Evolutionary conservation across 1,140 invertebrate genomes (phyloP).

Genomic region (Drosophila trapezifrons): DNA sequence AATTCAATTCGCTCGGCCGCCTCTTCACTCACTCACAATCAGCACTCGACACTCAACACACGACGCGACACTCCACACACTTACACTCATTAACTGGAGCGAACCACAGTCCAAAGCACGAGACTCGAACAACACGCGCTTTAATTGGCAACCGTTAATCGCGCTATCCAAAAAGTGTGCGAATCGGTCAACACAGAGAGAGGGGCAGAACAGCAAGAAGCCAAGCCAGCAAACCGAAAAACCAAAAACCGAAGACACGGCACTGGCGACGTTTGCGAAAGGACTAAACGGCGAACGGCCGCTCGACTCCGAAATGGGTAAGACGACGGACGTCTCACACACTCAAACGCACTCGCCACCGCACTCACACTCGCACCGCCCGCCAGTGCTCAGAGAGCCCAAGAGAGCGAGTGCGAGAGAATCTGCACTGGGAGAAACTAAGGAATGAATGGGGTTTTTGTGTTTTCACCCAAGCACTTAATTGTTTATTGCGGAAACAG

Average conservation of each 20-base stretch:
- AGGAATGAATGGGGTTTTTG: not conserved
- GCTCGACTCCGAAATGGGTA: constrained; percentile 64
- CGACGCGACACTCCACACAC: constrained; percentile 3
- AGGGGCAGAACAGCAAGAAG: constrained; percentile 11
- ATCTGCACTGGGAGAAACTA: constrained; percentile 12
- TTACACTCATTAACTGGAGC: constrained; percentile 3
- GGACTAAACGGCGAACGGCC: constrained; percentile 71
- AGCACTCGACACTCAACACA: constrained; percentile 2
- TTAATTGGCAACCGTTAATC: constrained; percentile 57
- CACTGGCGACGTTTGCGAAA: constrained; percentile 79
- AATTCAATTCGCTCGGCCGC: constrained; percentile 75
- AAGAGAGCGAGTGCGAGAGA: constrained; percentile 47
- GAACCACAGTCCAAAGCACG: constrained; percentile 31
- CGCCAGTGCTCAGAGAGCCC: constrained; percentile 16
- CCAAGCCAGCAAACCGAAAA: constrained; percentile 29
- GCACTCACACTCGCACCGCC: constrained; percentile 27
- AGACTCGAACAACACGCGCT: constrained; percentile 41
- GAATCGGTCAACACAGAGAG: constrained; percentile 29
- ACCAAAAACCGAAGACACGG: constrained; percentile 64
- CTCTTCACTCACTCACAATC: constrained; percentile 38
- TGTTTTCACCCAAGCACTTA: not conserved
- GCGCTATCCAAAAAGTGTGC: constrained; percentile 42
- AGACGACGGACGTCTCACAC: constrained; percentile 56
- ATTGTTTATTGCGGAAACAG: too few species aligned
- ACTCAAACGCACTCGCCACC: constrained; percentile 48